Conservation (phyloP, 2,113 vertebrate genomes). For the Neolamprologus fasciatus region DNA sequence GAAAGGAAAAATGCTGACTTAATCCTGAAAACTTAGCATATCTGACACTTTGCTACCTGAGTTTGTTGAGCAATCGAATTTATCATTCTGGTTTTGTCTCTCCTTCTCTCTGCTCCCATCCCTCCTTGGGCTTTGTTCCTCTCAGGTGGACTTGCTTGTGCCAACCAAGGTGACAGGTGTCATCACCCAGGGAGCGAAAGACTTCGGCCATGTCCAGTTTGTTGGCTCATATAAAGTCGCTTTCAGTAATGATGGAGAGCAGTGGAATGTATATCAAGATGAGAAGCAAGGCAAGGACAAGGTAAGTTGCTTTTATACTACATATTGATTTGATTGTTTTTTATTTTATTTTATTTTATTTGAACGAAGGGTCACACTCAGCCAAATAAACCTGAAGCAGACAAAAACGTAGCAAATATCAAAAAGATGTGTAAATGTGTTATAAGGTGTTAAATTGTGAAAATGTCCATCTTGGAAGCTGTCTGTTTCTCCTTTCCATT, state of each 20-base stretch:
- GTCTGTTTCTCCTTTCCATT: not conserved
- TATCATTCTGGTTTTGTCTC: not conserved
- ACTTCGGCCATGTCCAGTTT: constrained; percentile 97
- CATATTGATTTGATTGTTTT: not conserved
- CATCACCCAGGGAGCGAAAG: constrained; percentile 98
- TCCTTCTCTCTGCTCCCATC: not conserved
- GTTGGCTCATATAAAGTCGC: constrained; percentile 97
- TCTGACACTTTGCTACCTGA: not conserved
- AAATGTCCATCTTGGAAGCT: constrained; percentile 4
- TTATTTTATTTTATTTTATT: not conserved
- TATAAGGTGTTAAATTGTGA: not conserved
- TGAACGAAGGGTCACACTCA: not conserved
- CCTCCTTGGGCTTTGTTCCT: not conserved
- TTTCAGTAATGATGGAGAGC: constrained; percentile 88
- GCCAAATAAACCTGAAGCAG: not conserved
- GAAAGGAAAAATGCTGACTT: constrained; percentile 16
- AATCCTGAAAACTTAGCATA: not conserved
- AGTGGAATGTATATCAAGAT: constrained; percentile 92
- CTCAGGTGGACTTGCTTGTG: constrained; percentile 85
- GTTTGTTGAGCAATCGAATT: not conserved
- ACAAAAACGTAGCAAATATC: not conserved
- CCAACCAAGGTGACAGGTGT: constrained; percentile 94
- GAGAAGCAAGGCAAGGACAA: constrained; percentile 96
- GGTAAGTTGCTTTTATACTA: constrained; percentile 66
- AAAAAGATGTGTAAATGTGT: not conserved